Percentiles rank a stretch among this genome's conserved stretches.
Evolutionary conservation across 2,797 vertebrate genomes (phyloP).

Genomic region (Sorex maritimensis): DNA sequence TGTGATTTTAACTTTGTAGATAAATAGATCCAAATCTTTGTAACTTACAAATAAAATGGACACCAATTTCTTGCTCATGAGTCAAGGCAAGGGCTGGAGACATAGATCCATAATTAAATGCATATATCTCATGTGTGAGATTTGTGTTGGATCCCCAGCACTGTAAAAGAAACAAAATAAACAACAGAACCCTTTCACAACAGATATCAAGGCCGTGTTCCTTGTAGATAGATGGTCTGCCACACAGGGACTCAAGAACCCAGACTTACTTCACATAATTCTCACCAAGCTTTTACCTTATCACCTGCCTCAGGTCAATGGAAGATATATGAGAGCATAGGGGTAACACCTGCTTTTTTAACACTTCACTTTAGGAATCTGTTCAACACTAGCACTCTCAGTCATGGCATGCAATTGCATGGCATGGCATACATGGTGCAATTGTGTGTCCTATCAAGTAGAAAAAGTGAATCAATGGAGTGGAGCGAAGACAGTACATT

Average conservation of each 20-base stretch:
- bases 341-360: background rate
- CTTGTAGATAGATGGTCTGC: background rate
- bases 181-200: no score
- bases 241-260: background rate
- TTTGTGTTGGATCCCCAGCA: no score
- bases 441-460: background rate
- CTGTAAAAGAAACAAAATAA: no score
- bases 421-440: background rate
- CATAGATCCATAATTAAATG: no score
- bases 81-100: background rate
- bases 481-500: background rate
- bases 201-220: background rate
- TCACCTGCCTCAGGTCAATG: background rate
- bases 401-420: background rate
- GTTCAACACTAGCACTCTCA: background rate
- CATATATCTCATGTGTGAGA: no score
- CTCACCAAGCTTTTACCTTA: background rate
- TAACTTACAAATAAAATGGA: background rate
- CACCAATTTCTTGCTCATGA: conserved; percentile 11
- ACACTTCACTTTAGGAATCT: background rate
- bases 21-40: conserved; percentile 14
- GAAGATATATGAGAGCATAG: background rate
- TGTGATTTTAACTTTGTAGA: background rate
- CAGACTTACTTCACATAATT: background rate
- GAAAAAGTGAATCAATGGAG: background rate